phyloP scores from a whole-genome alignment of 2,888 invertebrate genomes.

The Tridacna crocea region DNA sequence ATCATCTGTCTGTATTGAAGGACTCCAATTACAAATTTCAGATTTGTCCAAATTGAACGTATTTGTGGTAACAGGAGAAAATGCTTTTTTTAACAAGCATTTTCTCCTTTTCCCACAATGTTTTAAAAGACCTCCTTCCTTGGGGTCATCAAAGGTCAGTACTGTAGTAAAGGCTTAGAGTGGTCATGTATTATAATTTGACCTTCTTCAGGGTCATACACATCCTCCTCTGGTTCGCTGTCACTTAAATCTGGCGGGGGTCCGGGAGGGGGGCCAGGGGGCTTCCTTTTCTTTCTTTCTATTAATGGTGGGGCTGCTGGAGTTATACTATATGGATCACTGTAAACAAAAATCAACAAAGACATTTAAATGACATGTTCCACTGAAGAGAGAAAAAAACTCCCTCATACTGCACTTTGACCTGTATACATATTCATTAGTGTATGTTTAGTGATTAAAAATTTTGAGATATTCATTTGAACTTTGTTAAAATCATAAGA shows the following conservation, averaged over 20 bases:
- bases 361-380: background rate
- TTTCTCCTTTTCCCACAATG: no score
- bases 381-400: background rate
- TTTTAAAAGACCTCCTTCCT: no score
- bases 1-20: no score
- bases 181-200: background rate
- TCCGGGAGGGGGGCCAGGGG: conserved; percentile 83
- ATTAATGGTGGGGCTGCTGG: conserved; percentile 14
- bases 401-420: conserved; percentile 4
- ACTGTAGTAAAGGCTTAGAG: no score
- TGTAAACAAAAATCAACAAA: conserved; percentile 20
- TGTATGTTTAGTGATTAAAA: background rate
- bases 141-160: no score
- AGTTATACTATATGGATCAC: conserved; percentile 34
- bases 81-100: no score
- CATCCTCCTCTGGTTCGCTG: conserved; percentile 82
- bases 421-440: background rate
- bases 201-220: conserved; percentile 79
- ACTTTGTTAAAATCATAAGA: no score
- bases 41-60: no score
- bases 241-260: conserved; percentile 83
- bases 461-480: no score
- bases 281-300: conserved; percentile 69
- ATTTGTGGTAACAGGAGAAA: no score
- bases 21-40: no score